Evolutionary conservation across 2,797 vertebrate species (phyloP), one percentile per base, ranked within the genome.

Genomic region (Gephyroberyx darwinii): DNA sequence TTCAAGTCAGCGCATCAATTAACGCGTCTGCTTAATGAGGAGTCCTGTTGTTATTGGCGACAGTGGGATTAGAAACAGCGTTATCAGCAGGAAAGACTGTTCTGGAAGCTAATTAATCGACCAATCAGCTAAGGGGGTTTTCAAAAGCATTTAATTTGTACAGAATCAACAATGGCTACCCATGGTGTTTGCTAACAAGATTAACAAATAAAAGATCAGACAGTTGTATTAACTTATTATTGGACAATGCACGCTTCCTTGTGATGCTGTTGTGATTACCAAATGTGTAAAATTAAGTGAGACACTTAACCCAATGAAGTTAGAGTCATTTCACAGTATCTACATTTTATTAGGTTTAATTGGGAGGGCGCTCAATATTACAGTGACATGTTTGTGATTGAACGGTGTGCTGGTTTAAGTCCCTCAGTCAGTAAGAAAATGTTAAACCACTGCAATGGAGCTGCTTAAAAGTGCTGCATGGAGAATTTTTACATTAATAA

Each of bases 1-100:
- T 90, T 88, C 75, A 89, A 89, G 85, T 84, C 70, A 74, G 78
- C 37, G 75, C 77, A 85, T 84, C 84, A 89, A 85, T 88, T 87
- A 90, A 81, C 74, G 64, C 73, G 77, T 85, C 75, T 68, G 51
- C 65, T 77, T 91, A 90, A 89, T 43, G 78, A 89, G 79, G 62
- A 80, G 65, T 81, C 83, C 73, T 67, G 82, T 61, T 81, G 83
- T 75, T 87, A 85, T 77, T 86, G 83, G 84, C 81, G 82, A 74
- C 78, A 87, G 88, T 80, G 71, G 80, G 89, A 85, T 84, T 79
- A 88, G 75, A 72, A 26, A 75, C 56, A 50, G 22, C 45, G 58
- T 70, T 77, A 82, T 88, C 85, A 82, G 66, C 62, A 64, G 71
- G 66, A 58, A 39, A 84, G 77, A 62, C 75, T 51, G 67, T 84